These are phyloP conservation scores for Clamator glandarius DNA, from an alignment of 2,797 vertebrate species.

Conservation along the genomic window DNA sequence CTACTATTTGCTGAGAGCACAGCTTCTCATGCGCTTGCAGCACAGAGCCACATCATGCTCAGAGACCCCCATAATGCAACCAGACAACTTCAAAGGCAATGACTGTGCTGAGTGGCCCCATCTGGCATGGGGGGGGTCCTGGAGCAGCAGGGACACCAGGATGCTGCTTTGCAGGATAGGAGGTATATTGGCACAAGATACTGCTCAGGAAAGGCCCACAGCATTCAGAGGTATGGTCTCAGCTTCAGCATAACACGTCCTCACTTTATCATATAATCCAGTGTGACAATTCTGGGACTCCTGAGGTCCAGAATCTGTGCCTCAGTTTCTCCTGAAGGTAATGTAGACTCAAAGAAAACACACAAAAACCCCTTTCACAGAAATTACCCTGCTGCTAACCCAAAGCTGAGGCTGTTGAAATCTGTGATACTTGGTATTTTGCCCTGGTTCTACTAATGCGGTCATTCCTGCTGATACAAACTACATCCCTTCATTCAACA, in stretches of 20 bases:
- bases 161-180: neutral
- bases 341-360: neutral
- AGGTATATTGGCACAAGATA: neutral
- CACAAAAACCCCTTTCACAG: neutral
- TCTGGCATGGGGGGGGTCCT: neutral
- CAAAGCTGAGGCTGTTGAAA: neutral
- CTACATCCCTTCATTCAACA: neutral
- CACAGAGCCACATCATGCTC: neutral
- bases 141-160: neutral
- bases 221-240: neutral
- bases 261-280: neutral
- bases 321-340: neutral
- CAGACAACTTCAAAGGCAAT: neutral
- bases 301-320: neutral
- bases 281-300: neutral
- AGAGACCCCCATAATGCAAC: accelerated
- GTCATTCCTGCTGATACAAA: neutral
- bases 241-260: neutral
- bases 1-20: accelerated
- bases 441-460: neutral
- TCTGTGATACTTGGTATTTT: neutral
- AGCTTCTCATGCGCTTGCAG: neutral
- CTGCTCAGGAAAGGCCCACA: neutral
- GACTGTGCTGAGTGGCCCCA: neutral
- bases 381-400: neutral